Percentiles rank a stretch among this genome's conserved stretches.
These are phyloP conservation scores for Agrochola litura DNA, from an alignment of 2,888 invertebrate genomes.

Conservation along the genomic window DNA sequence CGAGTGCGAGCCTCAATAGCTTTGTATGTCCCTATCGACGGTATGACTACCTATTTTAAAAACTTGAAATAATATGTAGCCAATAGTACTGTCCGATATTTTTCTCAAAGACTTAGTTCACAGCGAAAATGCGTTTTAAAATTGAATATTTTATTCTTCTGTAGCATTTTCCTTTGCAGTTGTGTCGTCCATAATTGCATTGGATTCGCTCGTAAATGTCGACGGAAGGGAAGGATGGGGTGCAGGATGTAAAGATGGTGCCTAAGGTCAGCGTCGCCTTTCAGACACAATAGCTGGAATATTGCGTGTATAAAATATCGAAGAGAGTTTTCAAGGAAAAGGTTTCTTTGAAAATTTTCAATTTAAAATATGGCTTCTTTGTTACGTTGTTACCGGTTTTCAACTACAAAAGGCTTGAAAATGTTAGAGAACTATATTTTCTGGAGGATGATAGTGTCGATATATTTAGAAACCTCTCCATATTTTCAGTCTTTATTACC, in stretches of 20 bases:
- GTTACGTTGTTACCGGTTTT: not conserved
- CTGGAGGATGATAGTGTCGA: not conserved
- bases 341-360: not conserved
- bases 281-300: not conserved
- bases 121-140: not conserved
- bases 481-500: not conserved
- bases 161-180: not conserved
- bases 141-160: not conserved
- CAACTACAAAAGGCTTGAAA: not conserved
- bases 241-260: not conserved
- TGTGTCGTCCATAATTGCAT: conserved; percentile 17
- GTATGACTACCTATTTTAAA: not conserved
- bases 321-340: not conserved
- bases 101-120: not conserved
- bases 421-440: too few relatives aligned
- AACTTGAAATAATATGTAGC: not conserved
- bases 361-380: not conserved
- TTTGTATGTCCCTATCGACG: not conserved
- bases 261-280: not conserved
- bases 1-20: not conserved
- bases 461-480: not conserved
- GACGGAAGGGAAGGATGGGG: not conserved
- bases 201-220: conserved; percentile 3
- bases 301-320: not conserved
- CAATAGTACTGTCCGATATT: too few relatives aligned